phyloP scores from a whole-genome alignment of 1,140 invertebrate species.

The Laupala kohalensis region DNA sequence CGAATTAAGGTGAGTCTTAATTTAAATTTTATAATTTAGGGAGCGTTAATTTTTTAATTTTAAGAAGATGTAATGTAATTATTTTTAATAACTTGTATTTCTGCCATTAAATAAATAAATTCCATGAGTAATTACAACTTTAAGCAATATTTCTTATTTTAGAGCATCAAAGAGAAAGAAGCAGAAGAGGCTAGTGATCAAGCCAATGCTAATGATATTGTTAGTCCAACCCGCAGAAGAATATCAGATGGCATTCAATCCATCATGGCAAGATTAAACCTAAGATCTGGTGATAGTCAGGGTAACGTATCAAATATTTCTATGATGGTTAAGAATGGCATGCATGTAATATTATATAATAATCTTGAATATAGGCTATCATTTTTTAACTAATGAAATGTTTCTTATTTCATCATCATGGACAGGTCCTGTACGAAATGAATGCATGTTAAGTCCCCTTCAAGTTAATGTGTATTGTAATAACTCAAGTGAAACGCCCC shows the following conservation, averaged over 20 bases:
- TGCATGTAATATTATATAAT: too few relatives aligned
- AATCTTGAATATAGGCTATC: neutral
- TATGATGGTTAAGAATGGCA: too few relatives aligned
- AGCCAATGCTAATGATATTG: slow-evolving; percentile 21
- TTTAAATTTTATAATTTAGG: neutral
- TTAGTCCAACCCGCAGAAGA: slow-evolving; percentile 51
- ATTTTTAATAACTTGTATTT: neutral
- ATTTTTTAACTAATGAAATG: too few relatives aligned
- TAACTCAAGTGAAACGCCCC: slow-evolving; percentile 55
- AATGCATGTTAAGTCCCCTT: slow-evolving; percentile 48
- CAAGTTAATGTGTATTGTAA: slow-evolving; percentile 64
- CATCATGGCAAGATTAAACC: slow-evolving; percentile 69
- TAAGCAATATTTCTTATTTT: neutral
- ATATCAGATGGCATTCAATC: slow-evolving; percentile 79
- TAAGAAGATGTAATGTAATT: neutral
- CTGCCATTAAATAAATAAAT: neutral
- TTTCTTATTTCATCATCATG: slow-evolving; percentile 15
- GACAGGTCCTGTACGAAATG: slow-evolving; percentile 30
- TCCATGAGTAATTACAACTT: neutral
- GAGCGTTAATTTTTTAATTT: neutral
- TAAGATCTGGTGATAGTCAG: slow-evolving; percentile 19
- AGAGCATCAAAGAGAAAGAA: slow-evolving; percentile 8
- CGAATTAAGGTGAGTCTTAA: slow-evolving; percentile 26
- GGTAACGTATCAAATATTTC: neutral
- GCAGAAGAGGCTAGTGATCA: slow-evolving; percentile 16